Evolutionary conservation across 2,113 vertebrate genomes (phyloP).

Genomic region (Semnopithecus entellus): DNA sequence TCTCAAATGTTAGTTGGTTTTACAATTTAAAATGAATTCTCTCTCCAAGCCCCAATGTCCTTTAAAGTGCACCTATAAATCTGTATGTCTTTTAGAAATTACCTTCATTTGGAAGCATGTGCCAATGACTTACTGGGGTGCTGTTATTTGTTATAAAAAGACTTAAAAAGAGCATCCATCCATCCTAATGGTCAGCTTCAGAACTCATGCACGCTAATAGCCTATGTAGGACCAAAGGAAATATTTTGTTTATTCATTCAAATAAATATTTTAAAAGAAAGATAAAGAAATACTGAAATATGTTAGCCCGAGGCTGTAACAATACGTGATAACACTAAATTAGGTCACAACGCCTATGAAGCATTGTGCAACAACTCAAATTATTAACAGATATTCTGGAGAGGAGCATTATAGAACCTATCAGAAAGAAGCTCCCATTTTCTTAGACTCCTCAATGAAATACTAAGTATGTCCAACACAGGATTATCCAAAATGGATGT

Average conservation of each 20-base stretch:
- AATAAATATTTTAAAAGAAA: slow-evolving; percentile 20
- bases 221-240: slow-evolving; percentile 10
- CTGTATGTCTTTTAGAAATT: slow-evolving; percentile 17
- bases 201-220: neutral
- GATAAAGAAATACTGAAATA: neutral
- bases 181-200: slow-evolving; percentile 35
- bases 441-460: neutral
- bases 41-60: neutral
- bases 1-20: neutral
- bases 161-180: slow-evolving; percentile 35
- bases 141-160: slow-evolving; percentile 29
- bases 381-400: neutral
- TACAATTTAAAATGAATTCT: neutral
- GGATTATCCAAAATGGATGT: neutral
- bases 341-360: neutral
- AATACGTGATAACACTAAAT: neutral
- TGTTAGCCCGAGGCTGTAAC: neutral
- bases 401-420: neutral
- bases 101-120: slow-evolving; percentile 13
- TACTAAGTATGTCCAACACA: neutral
- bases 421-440: neutral
- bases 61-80: slow-evolving; percentile 6
- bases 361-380: neutral
- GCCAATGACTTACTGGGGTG: slow-evolving; percentile 1
- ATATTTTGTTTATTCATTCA: neutral